Evolutionary conservation across 2,113 vertebrate genomes (phyloP).

Genomic region (Coturnix japonica): DNA sequence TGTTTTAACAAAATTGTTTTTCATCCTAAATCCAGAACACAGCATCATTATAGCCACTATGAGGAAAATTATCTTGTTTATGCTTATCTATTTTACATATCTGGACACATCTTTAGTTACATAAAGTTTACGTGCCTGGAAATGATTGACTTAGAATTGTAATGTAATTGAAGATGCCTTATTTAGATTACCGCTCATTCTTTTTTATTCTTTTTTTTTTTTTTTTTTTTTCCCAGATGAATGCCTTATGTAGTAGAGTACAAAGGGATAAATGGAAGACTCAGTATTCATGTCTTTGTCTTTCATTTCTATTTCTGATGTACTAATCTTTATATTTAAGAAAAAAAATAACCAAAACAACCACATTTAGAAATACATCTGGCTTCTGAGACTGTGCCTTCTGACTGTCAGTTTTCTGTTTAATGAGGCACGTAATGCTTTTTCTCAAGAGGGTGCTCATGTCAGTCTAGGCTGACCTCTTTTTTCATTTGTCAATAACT

Average conservation of each 20-base stretch:
- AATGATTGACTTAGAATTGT: not conserved
- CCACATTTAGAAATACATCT: conserved; percentile 22
- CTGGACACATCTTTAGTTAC: not conserved
- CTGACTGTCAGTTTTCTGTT: conserved; percentile 26
- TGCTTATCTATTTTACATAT: not conserved
- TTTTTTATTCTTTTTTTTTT: not conserved
- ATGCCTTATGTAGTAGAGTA: not conserved
- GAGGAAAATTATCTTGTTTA: not conserved
- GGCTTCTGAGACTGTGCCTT: not conserved
- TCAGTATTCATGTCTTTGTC: not conserved
- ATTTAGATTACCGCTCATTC: not conserved
- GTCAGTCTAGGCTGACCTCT: not conserved
- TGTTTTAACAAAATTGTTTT: not conserved
- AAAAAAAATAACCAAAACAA: not conserved
- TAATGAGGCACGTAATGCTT: conserved; percentile 22
- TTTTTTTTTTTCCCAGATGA: not conserved
- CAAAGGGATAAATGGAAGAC: conserved; percentile 1
- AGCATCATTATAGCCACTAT: not conserved
- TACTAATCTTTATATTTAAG: not conserved
- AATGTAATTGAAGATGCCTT: not conserved
- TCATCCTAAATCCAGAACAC: not conserved
- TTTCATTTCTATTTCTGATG: conserved; percentile 47
- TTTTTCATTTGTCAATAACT: conserved; percentile 46
- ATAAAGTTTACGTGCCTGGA: not conserved
- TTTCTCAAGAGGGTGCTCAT: conserved; percentile 2